Evolutionary conservation across 2,113 vertebrate species (phyloP).

Genomic region (Heterocephalus glaber): DNA sequence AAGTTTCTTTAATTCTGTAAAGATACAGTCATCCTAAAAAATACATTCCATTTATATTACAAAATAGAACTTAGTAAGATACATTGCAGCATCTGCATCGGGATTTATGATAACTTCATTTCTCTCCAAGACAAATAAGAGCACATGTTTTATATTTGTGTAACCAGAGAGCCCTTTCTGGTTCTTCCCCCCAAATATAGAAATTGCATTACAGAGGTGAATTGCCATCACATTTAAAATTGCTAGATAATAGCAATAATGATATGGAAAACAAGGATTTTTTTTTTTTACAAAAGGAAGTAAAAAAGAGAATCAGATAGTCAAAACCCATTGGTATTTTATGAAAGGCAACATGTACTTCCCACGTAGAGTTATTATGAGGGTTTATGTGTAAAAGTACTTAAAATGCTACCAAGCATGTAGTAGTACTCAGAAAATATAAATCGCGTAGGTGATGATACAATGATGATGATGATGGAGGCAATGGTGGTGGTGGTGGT

Average conservation of each 20-base stretch:
- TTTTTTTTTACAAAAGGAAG: background rate
- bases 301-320: slow-evolving; percentile 21
- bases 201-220: slow-evolving; percentile 37
- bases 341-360: background rate
- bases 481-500: background rate
- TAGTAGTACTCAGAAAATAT: background rate
- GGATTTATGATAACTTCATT: slow-evolving; percentile 60
- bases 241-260: slow-evolving; percentile 13
- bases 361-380: background rate
- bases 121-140: slow-evolving; percentile 69
- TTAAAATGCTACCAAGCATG: background rate
- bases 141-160: slow-evolving; percentile 68
- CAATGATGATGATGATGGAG: background rate
- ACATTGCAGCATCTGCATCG: slow-evolving; percentile 29
- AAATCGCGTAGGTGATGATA: background rate
- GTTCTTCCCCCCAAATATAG: slow-evolving; percentile 29
- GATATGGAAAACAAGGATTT: background rate
- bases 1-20: slow-evolving; percentile 51
- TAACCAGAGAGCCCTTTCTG: slow-evolving; percentile 29
- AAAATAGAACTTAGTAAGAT: slow-evolving; percentile 63
- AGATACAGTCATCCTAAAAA: slow-evolving; percentile 40
- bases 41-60: slow-evolving; percentile 73
- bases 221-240: slow-evolving; percentile 16
- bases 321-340: slow-evolving; percentile 47
- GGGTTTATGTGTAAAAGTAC: slow-evolving; percentile 16